phyloP scores from a whole-genome alignment of 2,888 invertebrate species.

The Callinectes sapidus region DNA sequence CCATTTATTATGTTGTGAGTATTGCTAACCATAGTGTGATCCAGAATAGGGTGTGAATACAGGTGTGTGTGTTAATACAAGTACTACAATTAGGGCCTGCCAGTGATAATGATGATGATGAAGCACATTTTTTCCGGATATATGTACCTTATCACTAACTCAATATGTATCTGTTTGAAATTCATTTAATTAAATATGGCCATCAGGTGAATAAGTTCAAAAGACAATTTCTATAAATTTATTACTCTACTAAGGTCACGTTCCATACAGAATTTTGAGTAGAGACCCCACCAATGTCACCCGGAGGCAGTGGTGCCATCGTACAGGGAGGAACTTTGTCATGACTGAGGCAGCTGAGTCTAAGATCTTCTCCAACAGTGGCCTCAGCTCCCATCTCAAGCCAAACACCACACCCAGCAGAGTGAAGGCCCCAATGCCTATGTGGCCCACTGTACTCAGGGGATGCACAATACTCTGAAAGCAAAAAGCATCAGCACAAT shows the following conservation, averaged over 20 bases:
- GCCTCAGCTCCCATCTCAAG: slow-evolving; percentile 54
- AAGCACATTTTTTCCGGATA: too few relatives aligned
- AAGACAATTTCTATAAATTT: neutral
- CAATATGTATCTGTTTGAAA: neutral
- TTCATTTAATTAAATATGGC: neutral
- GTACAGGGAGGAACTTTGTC: neutral
- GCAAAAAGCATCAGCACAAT: neutral
- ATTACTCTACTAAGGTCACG: neutral
- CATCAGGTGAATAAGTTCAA: too few relatives aligned
- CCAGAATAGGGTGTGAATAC: too few relatives aligned
- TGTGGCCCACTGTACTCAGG: slow-evolving; percentile 40
- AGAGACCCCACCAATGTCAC: neutral
- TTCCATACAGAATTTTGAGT: neutral
- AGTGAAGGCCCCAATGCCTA: slow-evolving; percentile 42
- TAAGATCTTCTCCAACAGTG: slow-evolving; percentile 52
- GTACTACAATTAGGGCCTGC: too few relatives aligned
- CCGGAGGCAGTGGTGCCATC: neutral
- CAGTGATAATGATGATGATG: too few relatives aligned
- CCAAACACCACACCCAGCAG: slow-evolving; percentile 42
- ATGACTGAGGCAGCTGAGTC: neutral
- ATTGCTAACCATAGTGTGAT: too few relatives aligned
- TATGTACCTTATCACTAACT: too few relatives aligned
- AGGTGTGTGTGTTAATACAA: too few relatives aligned
- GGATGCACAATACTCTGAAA: slow-evolving; percentile 57
- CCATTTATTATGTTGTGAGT: too few relatives aligned